Conservation (phyloP, 2,113 vertebrate species). For the Poeciliopsis occidentalis region DNA sequence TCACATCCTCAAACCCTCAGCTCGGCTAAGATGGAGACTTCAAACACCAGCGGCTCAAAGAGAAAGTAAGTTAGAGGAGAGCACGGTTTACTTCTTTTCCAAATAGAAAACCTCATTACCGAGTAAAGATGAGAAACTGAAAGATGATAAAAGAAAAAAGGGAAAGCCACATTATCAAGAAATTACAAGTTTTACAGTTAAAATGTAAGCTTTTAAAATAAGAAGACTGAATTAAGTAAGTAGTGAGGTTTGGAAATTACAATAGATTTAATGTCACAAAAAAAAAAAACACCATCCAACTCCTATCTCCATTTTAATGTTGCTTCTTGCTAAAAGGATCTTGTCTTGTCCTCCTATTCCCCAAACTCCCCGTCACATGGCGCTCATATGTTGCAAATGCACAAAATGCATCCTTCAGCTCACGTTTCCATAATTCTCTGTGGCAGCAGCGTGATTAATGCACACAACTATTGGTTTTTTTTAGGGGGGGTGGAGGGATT, state of each 20-base stretch:
- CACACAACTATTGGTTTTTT: constrained; percentile 90
- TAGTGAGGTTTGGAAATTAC: constrained; percentile 21
- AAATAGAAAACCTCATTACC: constrained; percentile 40
- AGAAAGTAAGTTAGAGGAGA: constrained; percentile 65
- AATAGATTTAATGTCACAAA: constrained; percentile 14
- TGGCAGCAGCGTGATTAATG: constrained; percentile 90
- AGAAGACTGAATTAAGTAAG: background rate
- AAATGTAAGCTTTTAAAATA: constrained; percentile 42
- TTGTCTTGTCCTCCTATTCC: constrained; percentile 69
- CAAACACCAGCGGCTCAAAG: constrained; percentile 64
- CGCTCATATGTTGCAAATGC: constrained; percentile 77
- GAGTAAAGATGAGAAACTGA: constrained; percentile 28
- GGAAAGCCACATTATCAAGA: constrained; percentile 8
- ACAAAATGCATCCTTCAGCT: constrained; percentile 80
- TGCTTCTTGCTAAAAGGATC: constrained; percentile 62
- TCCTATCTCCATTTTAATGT: constrained; percentile 42
- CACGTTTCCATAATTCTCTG: constrained; percentile 82
- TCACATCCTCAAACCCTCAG: constrained; percentile 72
- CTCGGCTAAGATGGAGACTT: constrained; percentile 68
- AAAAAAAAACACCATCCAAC: constrained; percentile 11
- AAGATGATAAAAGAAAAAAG: constrained; percentile 17
- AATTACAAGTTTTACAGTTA: constrained; percentile 11
- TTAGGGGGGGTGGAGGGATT: constrained; percentile 19
- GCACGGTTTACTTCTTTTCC: constrained; percentile 36
- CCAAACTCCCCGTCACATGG: constrained; percentile 67